These are phyloP conservation scores for Stenoptilia bipunctidactyla DNA, from an alignment of 2,888 invertebrate genomes.

Conservation along the genomic window DNA sequence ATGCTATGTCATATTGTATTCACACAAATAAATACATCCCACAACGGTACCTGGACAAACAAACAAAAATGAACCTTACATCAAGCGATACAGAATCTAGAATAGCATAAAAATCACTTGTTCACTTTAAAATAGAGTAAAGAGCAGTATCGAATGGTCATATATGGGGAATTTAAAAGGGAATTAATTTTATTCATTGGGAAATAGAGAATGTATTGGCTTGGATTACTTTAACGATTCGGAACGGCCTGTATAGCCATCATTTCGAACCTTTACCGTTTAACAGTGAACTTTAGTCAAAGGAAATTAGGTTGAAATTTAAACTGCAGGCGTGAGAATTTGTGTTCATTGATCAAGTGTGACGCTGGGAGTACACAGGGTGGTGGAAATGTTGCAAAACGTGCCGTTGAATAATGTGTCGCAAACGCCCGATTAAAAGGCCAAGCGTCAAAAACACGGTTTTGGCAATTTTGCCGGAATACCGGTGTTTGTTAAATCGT, in stretches of 20 bases:
- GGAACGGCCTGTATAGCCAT: conserved; percentile 17
- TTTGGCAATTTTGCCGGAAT: background rate
- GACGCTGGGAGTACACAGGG: conserved; percentile 22
- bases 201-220: conserved; percentile 65
- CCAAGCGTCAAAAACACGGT: conserved; percentile 7
- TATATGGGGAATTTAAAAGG: conserved; percentile 50
- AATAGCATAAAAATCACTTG: background rate
- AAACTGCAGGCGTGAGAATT: no score
- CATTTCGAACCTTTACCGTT: background rate
- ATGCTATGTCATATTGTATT: conserved; percentile 47
- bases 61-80: background rate
- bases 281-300: conserved; percentile 13
- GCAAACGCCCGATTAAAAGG: conserved; percentile 61
- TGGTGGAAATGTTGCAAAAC: conserved; percentile 54
- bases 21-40: conserved; percentile 35
- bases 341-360: no score
- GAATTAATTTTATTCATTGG: conserved; percentile 61
- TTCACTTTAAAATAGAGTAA: conserved; percentile 14
- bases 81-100: background rate
- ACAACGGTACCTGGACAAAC: conserved; percentile 4
- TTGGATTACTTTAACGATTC: conserved; percentile 59
- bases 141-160: conserved; percentile 35
- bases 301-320: conserved; percentile 11
- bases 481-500: no score
- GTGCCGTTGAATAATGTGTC: conserved; percentile 67